A percentile compares a stretch with the other conserved stretches of the same genome.
phyloP scores from a whole-genome alignment of 2,797 vertebrate genomes.

The Pantherophis alleghaniensis region DNA sequence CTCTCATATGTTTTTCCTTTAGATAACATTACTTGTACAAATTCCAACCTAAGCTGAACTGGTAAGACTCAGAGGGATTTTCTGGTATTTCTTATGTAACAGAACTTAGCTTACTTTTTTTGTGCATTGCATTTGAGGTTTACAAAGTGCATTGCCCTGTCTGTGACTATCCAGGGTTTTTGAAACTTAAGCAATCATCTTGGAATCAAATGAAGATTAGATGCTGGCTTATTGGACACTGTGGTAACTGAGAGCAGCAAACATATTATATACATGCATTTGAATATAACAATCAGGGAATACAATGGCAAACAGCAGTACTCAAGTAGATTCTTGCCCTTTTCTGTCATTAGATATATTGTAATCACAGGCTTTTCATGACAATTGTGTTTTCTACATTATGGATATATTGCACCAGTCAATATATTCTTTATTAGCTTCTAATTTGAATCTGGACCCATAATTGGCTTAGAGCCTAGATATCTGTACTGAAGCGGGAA shows the following conservation, averaged over 20 bases:
- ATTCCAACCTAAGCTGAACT: slow-evolving; percentile 59
- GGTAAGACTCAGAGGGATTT: slow-evolving; percentile 42
- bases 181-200: not conserved
- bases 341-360: not conserved
- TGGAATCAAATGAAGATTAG: not conserved
- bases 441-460: not conserved
- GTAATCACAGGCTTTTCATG: not conserved
- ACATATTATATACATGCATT: not conserved
- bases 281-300: not conserved
- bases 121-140: slow-evolving; percentile 2
- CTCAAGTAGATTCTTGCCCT: not conserved
- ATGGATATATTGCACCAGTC: not conserved
- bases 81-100: slow-evolving; percentile 58
- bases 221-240: not conserved
- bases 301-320: not conserved
- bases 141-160: not conserved
- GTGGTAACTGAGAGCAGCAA: not conserved
- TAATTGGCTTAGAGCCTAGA: not conserved
- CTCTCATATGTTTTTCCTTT: slow-evolving; percentile 68
- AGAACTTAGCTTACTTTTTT: slow-evolving; percentile 30
- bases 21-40: slow-evolving; percentile 68
- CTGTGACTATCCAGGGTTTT: not conserved
- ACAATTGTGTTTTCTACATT: not conserved
- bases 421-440: not conserved
- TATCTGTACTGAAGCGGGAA: not conserved